Percentiles rank a stretch among this genome's conserved stretches.
Evolutionary conservation across 2,797 vertebrate species (phyloP).

Genomic region (Huso huso): DNA sequence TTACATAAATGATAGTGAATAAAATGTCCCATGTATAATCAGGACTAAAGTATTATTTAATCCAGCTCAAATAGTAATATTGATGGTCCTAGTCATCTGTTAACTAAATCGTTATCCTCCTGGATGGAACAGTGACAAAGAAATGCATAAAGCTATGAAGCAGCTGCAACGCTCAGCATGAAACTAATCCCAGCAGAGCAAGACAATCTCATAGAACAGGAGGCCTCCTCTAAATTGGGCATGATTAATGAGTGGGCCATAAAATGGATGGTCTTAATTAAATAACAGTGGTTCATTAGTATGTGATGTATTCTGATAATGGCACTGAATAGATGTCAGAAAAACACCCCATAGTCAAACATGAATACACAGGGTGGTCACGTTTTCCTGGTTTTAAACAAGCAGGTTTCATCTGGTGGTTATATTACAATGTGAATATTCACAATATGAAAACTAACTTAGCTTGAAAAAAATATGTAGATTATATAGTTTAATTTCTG

Average conservation of each 20-base stretch:
- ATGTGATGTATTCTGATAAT: constrained; percentile 67
- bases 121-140: constrained; percentile 32
- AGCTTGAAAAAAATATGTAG: too few relatives aligned
- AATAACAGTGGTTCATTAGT: constrained; percentile 80
- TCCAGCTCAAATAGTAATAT: constrained; percentile 35
- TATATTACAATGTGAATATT: constrained; percentile 60
- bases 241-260: constrained; percentile 70
- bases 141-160: constrained; percentile 22
- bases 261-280: constrained; percentile 74
- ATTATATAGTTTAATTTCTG: too few relatives aligned
- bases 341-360: constrained; percentile 28
- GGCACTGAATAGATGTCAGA: constrained; percentile 45
- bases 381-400: constrained; percentile 40
- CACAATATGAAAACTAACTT: constrained; percentile 38
- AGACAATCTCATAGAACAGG: constrained; percentile 30
- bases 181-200: constrained; percentile 42
- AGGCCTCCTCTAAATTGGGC: constrained; percentile 55
- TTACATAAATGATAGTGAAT: background rate
- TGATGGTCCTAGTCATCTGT: constrained; percentile 26
- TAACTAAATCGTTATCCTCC: constrained; percentile 22
- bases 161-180: constrained; percentile 44
- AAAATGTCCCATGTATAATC: constrained; percentile 25
- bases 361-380: constrained; percentile 40
- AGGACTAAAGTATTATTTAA: constrained; percentile 39
- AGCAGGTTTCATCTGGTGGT: constrained; percentile 51